Percentiles rank a stretch among this genome's conserved stretches.
Conservation (phyloP, 2,113 vertebrate genomes). For the Notarius lentiginosus region DNA sequence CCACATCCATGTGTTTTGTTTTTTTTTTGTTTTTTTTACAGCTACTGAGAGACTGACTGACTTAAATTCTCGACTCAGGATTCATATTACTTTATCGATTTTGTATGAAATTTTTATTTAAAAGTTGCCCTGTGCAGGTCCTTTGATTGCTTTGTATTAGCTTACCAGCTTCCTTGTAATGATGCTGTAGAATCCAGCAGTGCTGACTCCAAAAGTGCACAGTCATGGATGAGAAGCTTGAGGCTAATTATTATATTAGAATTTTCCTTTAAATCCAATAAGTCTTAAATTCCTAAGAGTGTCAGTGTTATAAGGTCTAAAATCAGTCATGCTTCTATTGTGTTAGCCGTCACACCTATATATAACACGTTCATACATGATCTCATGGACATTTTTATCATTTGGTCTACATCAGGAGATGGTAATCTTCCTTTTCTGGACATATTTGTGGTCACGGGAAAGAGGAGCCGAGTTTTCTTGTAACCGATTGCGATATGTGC, state of each 20-base stretch:
- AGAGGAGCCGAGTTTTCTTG: not conserved
- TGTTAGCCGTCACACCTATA: not conserved
- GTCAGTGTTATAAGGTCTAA: not conserved
- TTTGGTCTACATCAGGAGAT: not conserved
- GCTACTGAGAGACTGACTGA: not conserved
- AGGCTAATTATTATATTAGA: not conserved
- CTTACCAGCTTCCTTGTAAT: not conserved
- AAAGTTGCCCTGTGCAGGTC: not conserved
- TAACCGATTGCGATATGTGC: not conserved
- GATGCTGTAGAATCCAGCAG: not conserved
- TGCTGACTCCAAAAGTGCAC: not conserved
- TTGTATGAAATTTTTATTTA: not conserved
- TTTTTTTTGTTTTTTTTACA: too few relatives aligned
- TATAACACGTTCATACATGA: not conserved
- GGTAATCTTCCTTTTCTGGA: not conserved
- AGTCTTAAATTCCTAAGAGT: not conserved
- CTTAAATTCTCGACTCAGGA: not conserved
- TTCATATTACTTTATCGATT: not conserved
- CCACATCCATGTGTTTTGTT: not conserved
- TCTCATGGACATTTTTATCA: not conserved
- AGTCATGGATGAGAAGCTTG: not conserved
- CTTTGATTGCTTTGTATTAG: not conserved
- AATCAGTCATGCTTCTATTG: not conserved
- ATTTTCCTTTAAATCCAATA: not conserved
- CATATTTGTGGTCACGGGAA: not conserved